Conservation (phyloP, 1,140 invertebrate genomes). For the Hesperophylax magnus region DNA sequence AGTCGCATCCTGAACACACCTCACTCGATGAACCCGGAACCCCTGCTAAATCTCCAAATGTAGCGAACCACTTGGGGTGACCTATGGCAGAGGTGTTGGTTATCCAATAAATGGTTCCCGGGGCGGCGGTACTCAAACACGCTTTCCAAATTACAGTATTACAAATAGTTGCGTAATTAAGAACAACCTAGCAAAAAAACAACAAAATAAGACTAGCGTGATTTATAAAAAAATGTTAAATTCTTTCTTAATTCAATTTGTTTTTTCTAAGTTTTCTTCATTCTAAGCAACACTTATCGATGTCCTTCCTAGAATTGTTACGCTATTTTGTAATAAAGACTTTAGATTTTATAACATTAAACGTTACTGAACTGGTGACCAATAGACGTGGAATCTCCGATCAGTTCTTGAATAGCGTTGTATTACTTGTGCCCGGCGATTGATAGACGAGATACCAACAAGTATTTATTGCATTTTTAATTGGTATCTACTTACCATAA, state of each 20-base stretch:
- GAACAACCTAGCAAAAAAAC: background rate
- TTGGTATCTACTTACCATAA: constrained; percentile 41
- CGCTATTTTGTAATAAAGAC: background rate
- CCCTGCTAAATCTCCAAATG: no score
- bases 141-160: no score
- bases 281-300: background rate
- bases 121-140: no score
- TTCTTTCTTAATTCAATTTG: no score
- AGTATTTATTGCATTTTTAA: background rate
- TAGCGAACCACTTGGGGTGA: no score
- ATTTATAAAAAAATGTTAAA: background rate
- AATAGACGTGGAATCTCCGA: background rate
- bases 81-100: no score
- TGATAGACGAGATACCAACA: background rate
- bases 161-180: background rate
- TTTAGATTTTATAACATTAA: background rate
- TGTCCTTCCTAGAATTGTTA: background rate
- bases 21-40: no score
- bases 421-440: background rate
- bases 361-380: background rate
- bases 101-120: no score
- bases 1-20: no score
- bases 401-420: background rate
- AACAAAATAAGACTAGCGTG: background rate
- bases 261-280: no score